Evolutionary conservation across 2,797 vertebrate species (phyloP).

Genomic region (Bovichtus variegatus): DNA sequence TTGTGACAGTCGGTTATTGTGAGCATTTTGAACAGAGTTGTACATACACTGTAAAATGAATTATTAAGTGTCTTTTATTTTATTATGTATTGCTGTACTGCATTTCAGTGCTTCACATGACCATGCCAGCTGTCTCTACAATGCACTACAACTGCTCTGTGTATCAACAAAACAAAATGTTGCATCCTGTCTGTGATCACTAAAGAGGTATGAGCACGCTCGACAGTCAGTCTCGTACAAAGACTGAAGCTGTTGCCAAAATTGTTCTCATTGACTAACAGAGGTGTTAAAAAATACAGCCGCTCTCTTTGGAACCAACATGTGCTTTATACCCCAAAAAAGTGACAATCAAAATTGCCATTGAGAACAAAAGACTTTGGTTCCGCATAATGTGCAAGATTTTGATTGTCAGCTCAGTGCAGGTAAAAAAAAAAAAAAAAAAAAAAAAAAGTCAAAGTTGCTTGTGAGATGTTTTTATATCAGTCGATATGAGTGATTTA

Average conservation of each 20-base stretch:
- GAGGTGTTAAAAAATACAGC: slow-evolving; percentile 35
- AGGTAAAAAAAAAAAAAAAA: slow-evolving; percentile 44
- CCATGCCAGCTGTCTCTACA: slow-evolving; percentile 76
- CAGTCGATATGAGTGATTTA: slow-evolving; percentile 64
- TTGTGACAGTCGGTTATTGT: slow-evolving; percentile 36
- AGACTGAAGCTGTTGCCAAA: slow-evolving; percentile 43
- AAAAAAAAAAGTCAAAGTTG: slow-evolving; percentile 49
- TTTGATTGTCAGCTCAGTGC: slow-evolving; percentile 61
- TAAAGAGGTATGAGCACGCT: slow-evolving; percentile 59
- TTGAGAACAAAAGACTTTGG: slow-evolving; percentile 63
- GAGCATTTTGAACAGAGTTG: slow-evolving; percentile 79
- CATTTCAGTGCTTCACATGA: slow-evolving; percentile 75
- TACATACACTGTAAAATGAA: slow-evolving; percentile 84
- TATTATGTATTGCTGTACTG: slow-evolving; percentile 78
- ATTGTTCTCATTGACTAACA: slow-evolving; percentile 51
- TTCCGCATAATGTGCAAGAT: slow-evolving; percentile 67
- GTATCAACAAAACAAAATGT: slow-evolving; percentile 60
- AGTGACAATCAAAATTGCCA: slow-evolving; percentile 83
- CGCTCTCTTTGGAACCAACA: slow-evolving; percentile 75
- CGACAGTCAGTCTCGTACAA: slow-evolving; percentile 27
- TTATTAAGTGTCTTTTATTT: slow-evolving; percentile 78
- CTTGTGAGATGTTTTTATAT: slow-evolving; percentile 70
- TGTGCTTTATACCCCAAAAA: slow-evolving; percentile 81
- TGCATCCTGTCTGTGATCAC: slow-evolving; percentile 65
- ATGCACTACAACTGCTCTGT: slow-evolving; percentile 75